Evolutionary conservation across 1,140 invertebrate genomes (phyloP).

Genomic region (Drosophila mauritiana): DNA sequence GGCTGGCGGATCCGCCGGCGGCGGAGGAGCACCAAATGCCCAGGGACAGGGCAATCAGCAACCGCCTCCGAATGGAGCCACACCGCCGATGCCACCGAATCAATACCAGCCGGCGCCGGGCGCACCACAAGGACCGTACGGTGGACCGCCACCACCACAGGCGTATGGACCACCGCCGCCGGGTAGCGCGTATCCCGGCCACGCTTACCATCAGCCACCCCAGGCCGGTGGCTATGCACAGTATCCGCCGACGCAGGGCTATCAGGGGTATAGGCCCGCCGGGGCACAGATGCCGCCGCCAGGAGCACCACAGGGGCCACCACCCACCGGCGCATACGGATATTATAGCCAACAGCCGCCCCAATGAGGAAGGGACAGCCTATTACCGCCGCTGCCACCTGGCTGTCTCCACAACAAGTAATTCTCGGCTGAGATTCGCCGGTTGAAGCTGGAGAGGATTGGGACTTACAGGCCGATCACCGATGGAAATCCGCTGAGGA

Average conservation of each 20-base stretch:
- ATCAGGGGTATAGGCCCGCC: conserved; percentile 76
- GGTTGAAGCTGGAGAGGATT: conserved; percentile 16
- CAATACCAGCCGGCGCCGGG: conserved; percentile 82
- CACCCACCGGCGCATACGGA: conserved; percentile 82
- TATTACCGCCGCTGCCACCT: conserved; percentile 12
- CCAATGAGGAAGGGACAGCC: conserved; percentile 57
- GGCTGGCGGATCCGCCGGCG: conserved; percentile 6
- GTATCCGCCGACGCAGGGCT: conserved; percentile 80
- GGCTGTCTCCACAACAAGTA: conserved; percentile 32
- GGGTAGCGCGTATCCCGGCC: conserved; percentile 76
- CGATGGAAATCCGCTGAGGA: conserved; percentile 1
- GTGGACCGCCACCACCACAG: conserved; percentile 75
- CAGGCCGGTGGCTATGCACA: conserved; percentile 78
- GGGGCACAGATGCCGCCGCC: conserved; percentile 84
- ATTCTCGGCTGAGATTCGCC: conserved; percentile 8
- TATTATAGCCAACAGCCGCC: conserved; percentile 81
- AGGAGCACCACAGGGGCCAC: conserved; percentile 79
- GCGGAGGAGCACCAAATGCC: conserved; percentile 50
- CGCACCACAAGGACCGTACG: conserved; percentile 68
- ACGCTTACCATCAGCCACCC: conserved; percentile 80
- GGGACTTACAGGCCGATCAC: neutral
- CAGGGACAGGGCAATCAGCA: conserved; percentile 50
- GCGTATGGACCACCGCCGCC: conserved; percentile 79
- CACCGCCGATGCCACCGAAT: conserved; percentile 76
- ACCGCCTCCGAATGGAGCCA: conserved; percentile 69